Conservation (phyloP, 2,113 vertebrate genomes). For the Labeo rohita region DNA sequence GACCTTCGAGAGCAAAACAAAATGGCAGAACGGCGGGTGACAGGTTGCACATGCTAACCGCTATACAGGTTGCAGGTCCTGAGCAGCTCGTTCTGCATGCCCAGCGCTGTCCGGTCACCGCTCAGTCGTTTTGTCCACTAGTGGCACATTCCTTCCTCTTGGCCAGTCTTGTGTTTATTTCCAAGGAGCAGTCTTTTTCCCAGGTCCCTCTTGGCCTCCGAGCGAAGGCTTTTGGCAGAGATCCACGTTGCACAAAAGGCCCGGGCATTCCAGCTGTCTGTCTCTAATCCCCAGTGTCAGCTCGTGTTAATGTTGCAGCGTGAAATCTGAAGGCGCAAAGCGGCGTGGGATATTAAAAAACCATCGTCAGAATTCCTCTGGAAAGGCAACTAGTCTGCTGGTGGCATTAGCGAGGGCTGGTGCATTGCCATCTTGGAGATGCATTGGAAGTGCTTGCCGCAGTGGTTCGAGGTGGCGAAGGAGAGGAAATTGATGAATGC, state of each 20-base stretch:
- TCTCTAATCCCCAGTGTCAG: conserved; percentile 99
- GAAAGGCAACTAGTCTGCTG: conserved; percentile 83
- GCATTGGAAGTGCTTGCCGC: conserved; percentile 60
- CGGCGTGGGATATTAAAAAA: conserved; percentile 94
- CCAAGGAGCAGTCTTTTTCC: conserved; percentile 89
- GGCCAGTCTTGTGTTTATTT: conserved; percentile 75
- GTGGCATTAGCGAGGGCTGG: conserved; percentile 76
- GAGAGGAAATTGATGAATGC: conserved; percentile 49
- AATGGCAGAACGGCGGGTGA: conserved; percentile 12
- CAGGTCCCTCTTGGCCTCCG: conserved; percentile 94
- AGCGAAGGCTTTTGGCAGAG: conserved; percentile 91
- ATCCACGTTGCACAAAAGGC: conserved; percentile 93
- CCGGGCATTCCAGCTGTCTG: conserved; percentile 99
- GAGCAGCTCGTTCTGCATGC: background rate
- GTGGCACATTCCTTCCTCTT: conserved; percentile 72
- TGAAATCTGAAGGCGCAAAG: conserved; percentile 97
- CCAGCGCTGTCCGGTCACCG: conserved; percentile 24
- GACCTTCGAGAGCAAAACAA: conserved; percentile 21
- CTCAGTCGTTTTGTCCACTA: conserved; percentile 57
- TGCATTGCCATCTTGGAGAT: conserved; percentile 53
- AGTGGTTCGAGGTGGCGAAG: conserved; percentile 51
- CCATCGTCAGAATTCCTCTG: conserved; percentile 90
- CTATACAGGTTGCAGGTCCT: conserved; percentile 18
- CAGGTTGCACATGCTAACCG: background rate
- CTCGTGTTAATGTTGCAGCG: conserved; percentile 97